Percentiles rank a stretch among this genome's conserved stretches.
Evolutionary conservation across 2,888 invertebrate species (phyloP).

Genomic region (Lepeophtheirus nordmannii): DNA sequence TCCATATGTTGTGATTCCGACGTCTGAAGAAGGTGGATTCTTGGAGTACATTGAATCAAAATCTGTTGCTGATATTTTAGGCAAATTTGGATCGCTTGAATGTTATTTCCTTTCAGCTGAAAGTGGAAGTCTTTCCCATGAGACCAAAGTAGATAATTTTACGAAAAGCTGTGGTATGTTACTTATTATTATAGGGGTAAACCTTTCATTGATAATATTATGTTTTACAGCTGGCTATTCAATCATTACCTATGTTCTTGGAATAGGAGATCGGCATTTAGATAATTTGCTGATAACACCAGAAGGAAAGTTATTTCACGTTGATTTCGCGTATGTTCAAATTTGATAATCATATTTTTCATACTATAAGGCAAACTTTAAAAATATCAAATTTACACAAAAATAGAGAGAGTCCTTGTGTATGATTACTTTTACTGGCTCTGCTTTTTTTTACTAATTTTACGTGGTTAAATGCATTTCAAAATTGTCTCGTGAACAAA

Average conservation of each 20-base stretch:
- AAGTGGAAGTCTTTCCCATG: neutral
- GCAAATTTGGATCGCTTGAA: neutral
- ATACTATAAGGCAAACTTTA: neutral
- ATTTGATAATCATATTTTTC: neutral
- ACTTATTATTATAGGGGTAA: neutral
- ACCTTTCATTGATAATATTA: neutral
- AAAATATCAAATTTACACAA: neutral
- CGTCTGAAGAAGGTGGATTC: neutral
- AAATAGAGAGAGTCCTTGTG: no score
- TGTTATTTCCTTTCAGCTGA: neutral
- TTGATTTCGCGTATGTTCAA: constrained; percentile 3
- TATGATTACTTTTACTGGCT: no score
- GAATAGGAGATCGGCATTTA: constrained; percentile 7
- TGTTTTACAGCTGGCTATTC: constrained; percentile 9
- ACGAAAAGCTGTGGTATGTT: constrained; percentile 16
- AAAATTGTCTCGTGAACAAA: no score
- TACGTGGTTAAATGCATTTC: no score
- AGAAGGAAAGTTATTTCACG: constrained; percentile 1
- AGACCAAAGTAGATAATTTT: neutral
- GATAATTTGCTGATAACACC: constrained; percentile 15
- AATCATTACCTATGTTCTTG: constrained; percentile 2
- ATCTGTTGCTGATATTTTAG: constrained; percentile 1
- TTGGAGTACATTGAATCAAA: constrained; percentile 4
- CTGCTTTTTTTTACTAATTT: no score
- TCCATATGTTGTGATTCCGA: constrained; percentile 4